Evolutionary conservation across 1,140 invertebrate genomes (phyloP).

Genomic region (Pseudomyrmex gracilis): DNA sequence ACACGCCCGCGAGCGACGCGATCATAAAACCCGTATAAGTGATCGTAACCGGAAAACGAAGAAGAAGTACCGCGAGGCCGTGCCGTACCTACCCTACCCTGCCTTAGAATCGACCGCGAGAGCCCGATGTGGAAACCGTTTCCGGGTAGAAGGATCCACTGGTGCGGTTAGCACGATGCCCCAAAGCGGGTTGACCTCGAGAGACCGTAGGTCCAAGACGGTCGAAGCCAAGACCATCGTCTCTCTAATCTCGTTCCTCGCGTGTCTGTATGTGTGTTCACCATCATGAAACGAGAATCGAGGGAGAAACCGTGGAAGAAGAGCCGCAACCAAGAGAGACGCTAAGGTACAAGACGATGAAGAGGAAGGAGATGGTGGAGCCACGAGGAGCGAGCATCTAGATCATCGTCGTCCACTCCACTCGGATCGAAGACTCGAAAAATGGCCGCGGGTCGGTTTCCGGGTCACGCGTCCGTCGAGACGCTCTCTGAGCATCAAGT

Average conservation of each 20-base stretch:
- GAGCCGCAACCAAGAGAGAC: conserved; percentile 45
- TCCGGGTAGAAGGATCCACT: conserved; percentile 82
- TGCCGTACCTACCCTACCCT: conserved; percentile 52
- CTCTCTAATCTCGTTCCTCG: conserved; percentile 72
- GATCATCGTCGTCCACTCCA: conserved; percentile 72
- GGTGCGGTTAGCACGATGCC: conserved; percentile 83
- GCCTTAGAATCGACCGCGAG: conserved; percentile 62
- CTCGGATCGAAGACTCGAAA: conserved; percentile 70
- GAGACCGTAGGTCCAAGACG: conserved; percentile 71
- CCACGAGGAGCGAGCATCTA: conserved; percentile 70
- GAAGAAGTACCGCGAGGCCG: conserved; percentile 50
- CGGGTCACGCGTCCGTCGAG: conserved; percentile 80
- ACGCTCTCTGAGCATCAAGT: conserved; percentile 77
- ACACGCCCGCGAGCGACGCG: conserved; percentile 66
- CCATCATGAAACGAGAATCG: conserved; percentile 45
- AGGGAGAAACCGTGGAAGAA: conserved; percentile 42
- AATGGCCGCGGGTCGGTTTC: conserved; percentile 78
- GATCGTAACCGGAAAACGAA: conserved; percentile 72
- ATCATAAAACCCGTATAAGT: conserved; percentile 70
- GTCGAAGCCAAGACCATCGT: conserved; percentile 72
- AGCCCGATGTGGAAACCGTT: conserved; percentile 76
- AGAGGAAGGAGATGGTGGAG: conserved; percentile 11
- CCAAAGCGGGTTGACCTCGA: conserved; percentile 84
- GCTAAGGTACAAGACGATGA: background rate
- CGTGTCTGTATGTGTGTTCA: conserved; percentile 39